These are phyloP conservation scores for Hydropotes inermis DNA, from an alignment of 2,113 vertebrate genomes.

Conservation along the genomic window DNA sequence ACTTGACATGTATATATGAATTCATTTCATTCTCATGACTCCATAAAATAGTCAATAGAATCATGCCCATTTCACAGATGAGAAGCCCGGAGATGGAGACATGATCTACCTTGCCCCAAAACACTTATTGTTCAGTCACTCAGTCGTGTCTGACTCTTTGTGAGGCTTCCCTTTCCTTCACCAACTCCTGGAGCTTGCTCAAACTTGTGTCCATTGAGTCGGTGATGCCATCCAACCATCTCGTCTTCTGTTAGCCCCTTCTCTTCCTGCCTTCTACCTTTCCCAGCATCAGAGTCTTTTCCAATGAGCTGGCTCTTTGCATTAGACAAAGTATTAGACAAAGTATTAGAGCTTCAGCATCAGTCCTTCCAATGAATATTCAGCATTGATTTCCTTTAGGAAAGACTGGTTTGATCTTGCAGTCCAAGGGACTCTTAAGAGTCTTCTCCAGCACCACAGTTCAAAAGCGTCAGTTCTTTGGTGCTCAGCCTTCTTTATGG, in stretches of 20 bases:
- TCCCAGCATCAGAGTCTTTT: background rate
- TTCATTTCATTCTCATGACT: background rate
- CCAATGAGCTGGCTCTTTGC: background rate
- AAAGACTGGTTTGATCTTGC: background rate
- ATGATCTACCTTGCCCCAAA: background rate
- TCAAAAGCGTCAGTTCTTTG: background rate
- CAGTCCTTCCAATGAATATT: background rate
- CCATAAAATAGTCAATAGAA: background rate
- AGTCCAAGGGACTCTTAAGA: background rate
- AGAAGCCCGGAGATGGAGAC: background rate
- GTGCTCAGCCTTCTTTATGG: background rate
- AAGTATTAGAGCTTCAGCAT: background rate
- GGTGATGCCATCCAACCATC: background rate
- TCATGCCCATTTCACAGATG: background rate
- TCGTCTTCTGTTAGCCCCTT: background rate
- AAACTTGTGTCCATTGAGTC: fast-evolving
- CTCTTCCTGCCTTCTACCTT: background rate
- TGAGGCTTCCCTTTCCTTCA: background rate
- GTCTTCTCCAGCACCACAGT: background rate
- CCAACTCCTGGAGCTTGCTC: background rate
- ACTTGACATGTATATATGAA: background rate
- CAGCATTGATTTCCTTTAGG: background rate
- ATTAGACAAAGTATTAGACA: background rate
- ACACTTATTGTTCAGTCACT: background rate
- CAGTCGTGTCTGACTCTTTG: background rate